Conservation (phyloP, 92 coral and sea anemone genomes). For the Phenganax marumi region DNA sequence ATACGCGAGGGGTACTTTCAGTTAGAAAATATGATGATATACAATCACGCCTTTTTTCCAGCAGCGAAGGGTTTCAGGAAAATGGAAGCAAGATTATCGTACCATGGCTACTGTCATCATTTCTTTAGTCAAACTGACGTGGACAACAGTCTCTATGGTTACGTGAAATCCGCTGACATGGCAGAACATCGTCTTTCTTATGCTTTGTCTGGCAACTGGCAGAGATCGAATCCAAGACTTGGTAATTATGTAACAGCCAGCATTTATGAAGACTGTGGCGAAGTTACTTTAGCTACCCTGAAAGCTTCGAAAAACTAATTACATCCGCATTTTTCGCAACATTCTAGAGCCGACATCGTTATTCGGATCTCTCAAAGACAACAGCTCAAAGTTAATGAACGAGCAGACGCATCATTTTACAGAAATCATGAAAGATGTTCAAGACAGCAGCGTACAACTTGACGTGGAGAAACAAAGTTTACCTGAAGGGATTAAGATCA, state of each 20-base stretch:
- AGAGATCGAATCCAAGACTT: slow-evolving; percentile 24
- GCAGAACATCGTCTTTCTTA: slow-evolving; percentile 70
- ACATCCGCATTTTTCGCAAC: neutral
- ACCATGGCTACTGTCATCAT: slow-evolving; percentile 31
- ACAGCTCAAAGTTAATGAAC: neutral
- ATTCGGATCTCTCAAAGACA: slow-evolving; percentile 2
- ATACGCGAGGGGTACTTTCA: too few relatives aligned
- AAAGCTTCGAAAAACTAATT: neutral
- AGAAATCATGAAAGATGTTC: neutral
- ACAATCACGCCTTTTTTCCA: too few relatives aligned
- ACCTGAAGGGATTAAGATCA: slow-evolving; percentile 76
- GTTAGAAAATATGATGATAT: too few relatives aligned
- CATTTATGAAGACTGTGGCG: too few relatives aligned
- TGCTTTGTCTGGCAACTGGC: slow-evolving; percentile 80
- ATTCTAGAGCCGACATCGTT: slow-evolving; percentile 27
- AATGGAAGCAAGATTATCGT: slow-evolving; percentile 29
- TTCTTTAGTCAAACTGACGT: slow-evolving; percentile 82
- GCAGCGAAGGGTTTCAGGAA: neutral
- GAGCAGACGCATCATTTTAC: neutral
- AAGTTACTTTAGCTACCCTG: neutral
- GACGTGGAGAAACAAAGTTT: slow-evolving; percentile 42
- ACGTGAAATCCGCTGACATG: slow-evolving; percentile 68
- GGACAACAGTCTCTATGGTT: slow-evolving; percentile 88
- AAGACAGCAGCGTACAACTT: neutral
- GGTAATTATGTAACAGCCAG: slow-evolving; percentile 11